Percentiles rank a stretch among this genome's conserved stretches.
Conservation (phyloP, 2,113 vertebrate species). For the Hipposideros armiger region DNA sequence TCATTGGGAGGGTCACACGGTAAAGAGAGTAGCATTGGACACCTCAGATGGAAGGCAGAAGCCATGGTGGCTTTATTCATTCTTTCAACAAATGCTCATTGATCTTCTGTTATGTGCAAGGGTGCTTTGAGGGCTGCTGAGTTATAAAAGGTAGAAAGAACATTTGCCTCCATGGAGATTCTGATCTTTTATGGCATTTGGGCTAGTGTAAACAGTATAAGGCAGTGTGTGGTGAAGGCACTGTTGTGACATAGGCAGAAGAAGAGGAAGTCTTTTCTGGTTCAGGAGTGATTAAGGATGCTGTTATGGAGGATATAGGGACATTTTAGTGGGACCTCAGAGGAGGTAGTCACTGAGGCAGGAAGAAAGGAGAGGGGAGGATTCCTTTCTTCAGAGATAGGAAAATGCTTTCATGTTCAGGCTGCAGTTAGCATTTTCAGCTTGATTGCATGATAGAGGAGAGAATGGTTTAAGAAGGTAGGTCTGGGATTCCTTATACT, state of each 20-base stretch:
- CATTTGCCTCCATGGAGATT: neutral
- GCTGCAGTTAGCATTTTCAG: neutral
- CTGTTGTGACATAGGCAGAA: neutral
- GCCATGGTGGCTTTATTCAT: neutral
- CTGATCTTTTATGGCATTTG: neutral
- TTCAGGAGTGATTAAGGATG: neutral
- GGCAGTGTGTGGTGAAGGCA: neutral
- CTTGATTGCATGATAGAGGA: neutral
- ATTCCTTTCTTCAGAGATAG: neutral
- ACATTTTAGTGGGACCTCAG: neutral
- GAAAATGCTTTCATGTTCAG: neutral
- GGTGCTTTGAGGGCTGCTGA: neutral
- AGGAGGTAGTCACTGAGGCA: neutral
- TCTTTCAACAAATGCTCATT: neutral
- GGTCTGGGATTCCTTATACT: neutral
- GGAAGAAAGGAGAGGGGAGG: neutral
- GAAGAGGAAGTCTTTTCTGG: neutral
- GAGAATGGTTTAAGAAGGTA: neutral
- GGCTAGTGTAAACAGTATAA: neutral
- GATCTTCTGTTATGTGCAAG: neutral
- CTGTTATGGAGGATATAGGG: neutral
- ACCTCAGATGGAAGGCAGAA: neutral
- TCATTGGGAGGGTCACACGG: neutral
- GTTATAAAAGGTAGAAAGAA: neutral
- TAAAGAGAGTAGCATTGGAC: neutral